Conservation (phyloP, 1,140 invertebrate species). For the Drosophila nikananu region DNA sequence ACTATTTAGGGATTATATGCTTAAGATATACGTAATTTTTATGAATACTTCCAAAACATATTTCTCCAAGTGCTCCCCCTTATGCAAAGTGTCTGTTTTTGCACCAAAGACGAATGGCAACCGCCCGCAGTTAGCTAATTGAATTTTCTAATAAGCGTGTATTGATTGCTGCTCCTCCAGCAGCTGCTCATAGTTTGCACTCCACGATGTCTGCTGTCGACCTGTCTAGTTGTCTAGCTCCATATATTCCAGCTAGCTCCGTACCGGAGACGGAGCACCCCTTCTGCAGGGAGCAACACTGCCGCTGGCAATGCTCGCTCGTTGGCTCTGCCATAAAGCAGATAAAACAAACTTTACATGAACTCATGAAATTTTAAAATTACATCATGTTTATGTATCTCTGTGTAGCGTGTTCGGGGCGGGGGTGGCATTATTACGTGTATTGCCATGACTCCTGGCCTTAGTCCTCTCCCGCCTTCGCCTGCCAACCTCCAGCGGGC, state of each 20-base stretch:
- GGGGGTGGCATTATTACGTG: slow-evolving; percentile 29
- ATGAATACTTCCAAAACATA: not conserved
- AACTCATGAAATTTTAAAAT: slow-evolving; percentile 66
- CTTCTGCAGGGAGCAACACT: slow-evolving; percentile 7
- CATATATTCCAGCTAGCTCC: not conserved
- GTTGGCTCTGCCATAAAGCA: slow-evolving; percentile 26
- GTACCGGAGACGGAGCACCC: not conserved
- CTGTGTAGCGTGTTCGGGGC: slow-evolving; percentile 14
- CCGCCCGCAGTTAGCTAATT: slow-evolving; percentile 49
- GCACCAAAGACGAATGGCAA: slow-evolving; percentile 6
- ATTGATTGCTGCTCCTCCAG: slow-evolving; percentile 41
- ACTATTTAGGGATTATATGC: not conserved
- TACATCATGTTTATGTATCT: slow-evolving; percentile 62
- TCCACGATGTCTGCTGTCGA: not conserved
- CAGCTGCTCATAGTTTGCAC: slow-evolving; percentile 34
- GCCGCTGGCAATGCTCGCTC: not conserved
- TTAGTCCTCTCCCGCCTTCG: not conserved
- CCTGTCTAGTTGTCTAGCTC: slow-evolving; percentile 6
- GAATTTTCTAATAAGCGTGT: slow-evolving; percentile 43
- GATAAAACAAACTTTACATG: slow-evolving; percentile 65
- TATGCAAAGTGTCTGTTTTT: slow-evolving; percentile 20
- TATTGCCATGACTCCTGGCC: slow-evolving; percentile 14
- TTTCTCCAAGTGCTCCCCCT: slow-evolving; percentile 2
- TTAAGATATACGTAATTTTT: not conserved
- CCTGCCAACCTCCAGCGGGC: slow-evolving; percentile 52